These are phyloP conservation scores for Euphysa ruthae DNA, from an alignment of 30 jellyfish, hydroid and myxozoan species.

Conservation along the genomic window DNA sequence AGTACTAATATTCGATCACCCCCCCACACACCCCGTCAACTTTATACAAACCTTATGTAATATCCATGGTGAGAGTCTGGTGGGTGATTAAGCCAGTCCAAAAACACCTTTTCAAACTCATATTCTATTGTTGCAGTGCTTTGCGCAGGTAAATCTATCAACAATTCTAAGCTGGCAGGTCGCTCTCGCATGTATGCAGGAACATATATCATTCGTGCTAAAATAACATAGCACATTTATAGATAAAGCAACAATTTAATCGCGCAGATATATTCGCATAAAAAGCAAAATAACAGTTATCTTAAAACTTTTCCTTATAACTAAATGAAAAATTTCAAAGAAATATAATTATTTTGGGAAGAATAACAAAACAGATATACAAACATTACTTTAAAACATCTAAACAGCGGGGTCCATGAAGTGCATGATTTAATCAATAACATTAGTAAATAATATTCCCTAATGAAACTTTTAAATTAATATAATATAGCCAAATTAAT, in stretches of 20 bases:
- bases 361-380: neutral
- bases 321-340: too few relatives aligned
- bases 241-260: neutral
- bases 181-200: constrained; percentile 80
- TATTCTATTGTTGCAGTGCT: constrained; percentile 34
- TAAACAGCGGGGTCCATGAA: too few relatives aligned
- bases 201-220: constrained; percentile 4
- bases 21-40: neutral
- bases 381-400: neutral
- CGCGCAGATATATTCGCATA: too few relatives aligned
- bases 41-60: constrained; percentile 53
- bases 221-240: neutral
- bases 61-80: constrained; percentile 95
- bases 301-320: too few relatives aligned
- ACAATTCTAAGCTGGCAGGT: constrained; percentile 71
- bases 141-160: constrained; percentile 54
- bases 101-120: constrained; percentile 54
- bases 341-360: neutral
- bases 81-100: constrained; percentile 90
- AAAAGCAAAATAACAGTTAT: too few relatives aligned
- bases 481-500: too few relatives aligned
- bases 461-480: too few relatives aligned
- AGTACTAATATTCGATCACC: neutral
- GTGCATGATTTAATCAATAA: too few relatives aligned
- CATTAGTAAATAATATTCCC: too few relatives aligned